Conservation (phyloP, 1,140 invertebrate species). For the Hyles euphorbiae region DNA sequence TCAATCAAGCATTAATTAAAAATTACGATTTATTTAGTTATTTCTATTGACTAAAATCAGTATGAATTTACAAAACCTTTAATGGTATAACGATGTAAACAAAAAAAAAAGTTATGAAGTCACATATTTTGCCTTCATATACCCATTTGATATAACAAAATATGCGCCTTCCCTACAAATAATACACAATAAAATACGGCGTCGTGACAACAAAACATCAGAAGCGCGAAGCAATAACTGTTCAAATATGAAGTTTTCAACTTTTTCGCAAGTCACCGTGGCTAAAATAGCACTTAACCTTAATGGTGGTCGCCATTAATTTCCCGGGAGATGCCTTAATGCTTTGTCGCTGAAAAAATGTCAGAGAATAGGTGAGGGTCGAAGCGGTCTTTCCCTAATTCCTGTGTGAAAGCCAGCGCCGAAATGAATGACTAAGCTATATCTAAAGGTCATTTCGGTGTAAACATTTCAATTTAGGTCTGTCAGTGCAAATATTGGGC, state of each 20-base stretch:
- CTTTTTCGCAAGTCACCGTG: constrained; percentile 47
- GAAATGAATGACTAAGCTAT: constrained; percentile 25
- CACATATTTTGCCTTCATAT: too few relatives aligned
- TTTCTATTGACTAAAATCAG: too few relatives aligned
- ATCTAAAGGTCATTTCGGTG: constrained; percentile 3
- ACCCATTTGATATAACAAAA: too few relatives aligned
- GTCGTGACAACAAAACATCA: constrained; percentile 4
- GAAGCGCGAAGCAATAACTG: constrained; percentile 9
- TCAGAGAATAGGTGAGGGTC: constrained; percentile 42
- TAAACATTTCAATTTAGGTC: constrained; percentile 16
- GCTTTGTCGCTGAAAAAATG: constrained; percentile 49
- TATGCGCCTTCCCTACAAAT: too few relatives aligned
- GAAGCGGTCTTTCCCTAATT: constrained; percentile 34
- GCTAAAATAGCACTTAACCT: constrained; percentile 48
- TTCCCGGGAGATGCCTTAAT: constrained; percentile 46
- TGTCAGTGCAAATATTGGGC: background rate
- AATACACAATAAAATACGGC: too few relatives aligned
- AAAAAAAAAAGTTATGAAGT: too few relatives aligned
- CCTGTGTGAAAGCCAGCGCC: constrained; percentile 19
- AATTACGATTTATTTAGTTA: too few relatives aligned
- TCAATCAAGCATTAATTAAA: too few relatives aligned
- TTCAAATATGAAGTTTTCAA: constrained; percentile 21
- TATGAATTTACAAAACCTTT: too few relatives aligned
- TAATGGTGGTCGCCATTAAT: constrained; percentile 46
- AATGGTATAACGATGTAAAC: too few relatives aligned